phyloP scores from a whole-genome alignment of 2,113 vertebrate species.

The Carassius carassius region DNA sequence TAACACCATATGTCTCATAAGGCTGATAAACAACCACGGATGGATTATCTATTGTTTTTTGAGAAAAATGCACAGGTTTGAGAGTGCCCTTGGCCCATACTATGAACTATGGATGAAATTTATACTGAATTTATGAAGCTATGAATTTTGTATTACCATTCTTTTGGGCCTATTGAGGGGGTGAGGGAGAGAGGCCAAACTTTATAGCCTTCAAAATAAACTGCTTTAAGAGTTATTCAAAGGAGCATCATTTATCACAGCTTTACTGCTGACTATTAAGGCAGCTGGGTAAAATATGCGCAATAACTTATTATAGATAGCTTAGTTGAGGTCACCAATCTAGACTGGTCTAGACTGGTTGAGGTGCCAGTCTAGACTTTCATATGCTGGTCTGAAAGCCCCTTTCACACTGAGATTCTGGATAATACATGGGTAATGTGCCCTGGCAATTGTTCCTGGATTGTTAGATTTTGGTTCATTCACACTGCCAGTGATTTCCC shows the following conservation, averaged over 20 bases:
- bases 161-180: neutral
- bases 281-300: neutral
- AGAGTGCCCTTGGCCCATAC: slow-evolving; percentile 2
- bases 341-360: too few species aligned
- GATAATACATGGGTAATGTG: too few species aligned
- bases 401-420: too few species aligned
- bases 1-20: slow-evolving; percentile 26
- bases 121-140: slow-evolving; percentile 22
- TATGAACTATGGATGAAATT: slow-evolving; percentile 15
- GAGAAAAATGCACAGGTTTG: neutral
- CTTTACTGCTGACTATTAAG: neutral
- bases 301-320: neutral
- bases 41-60: slow-evolving; percentile 1
- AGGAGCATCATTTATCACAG: neutral
- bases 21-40: neutral
- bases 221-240: slow-evolving; percentile 21
- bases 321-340: neutral
- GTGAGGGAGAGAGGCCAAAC: slow-evolving; percentile 2
- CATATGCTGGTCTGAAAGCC: too few species aligned
- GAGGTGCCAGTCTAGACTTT: neutral
- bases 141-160: slow-evolving; percentile 24
- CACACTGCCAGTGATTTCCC: too few species aligned
- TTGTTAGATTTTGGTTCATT: too few species aligned
- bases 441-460: too few species aligned
- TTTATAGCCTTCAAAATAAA: slow-evolving; percentile 21